A percentile compares a stretch with the other conserved stretches of the same genome.
These are phyloP conservation scores for Leucophenga maculata DNA, from an alignment of 2,888 invertebrate genomes.

Conservation along the genomic window DNA sequence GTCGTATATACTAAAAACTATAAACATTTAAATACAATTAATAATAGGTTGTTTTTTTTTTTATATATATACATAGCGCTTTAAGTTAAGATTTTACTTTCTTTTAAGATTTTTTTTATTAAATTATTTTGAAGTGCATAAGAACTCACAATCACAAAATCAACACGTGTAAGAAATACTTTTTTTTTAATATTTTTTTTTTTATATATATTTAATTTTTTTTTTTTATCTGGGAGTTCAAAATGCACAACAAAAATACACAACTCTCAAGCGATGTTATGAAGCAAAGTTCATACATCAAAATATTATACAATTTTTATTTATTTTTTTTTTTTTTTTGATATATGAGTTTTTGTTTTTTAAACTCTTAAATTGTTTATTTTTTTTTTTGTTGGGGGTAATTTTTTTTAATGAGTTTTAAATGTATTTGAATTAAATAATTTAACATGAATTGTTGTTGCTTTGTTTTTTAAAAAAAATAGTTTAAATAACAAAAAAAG, in stretches of 20 bases:
- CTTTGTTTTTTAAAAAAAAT: too few relatives aligned
- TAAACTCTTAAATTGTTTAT: background rate
- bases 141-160: conserved; percentile 37
- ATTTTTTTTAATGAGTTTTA: background rate
- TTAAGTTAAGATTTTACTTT: background rate
- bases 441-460: background rate
- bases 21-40: conserved; percentile 13
- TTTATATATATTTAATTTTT: conserved; percentile 12
- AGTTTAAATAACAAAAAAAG: too few relatives aligned
- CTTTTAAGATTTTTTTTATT: conserved; percentile 1
- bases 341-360: background rate
- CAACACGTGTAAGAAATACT: conserved; percentile 26
- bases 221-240: conserved; percentile 18
- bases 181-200: conserved; percentile 25
- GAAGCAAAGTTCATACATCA: background rate
- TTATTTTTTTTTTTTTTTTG: background rate
- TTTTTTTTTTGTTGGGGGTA: background rate
- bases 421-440: background rate
- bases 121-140: conserved; percentile 13
- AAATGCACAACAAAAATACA: conserved; percentile 23
- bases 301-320: background rate
- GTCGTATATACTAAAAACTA: too few relatives aligned
- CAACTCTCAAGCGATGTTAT: conserved; percentile 8
- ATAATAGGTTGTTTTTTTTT: background rate
- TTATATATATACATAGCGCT: conserved; percentile 24